Percentiles rank a stretch among this genome's conserved stretches.
Conservation (phyloP, 2,888 invertebrate species). For the Timema cristinae region DNA sequence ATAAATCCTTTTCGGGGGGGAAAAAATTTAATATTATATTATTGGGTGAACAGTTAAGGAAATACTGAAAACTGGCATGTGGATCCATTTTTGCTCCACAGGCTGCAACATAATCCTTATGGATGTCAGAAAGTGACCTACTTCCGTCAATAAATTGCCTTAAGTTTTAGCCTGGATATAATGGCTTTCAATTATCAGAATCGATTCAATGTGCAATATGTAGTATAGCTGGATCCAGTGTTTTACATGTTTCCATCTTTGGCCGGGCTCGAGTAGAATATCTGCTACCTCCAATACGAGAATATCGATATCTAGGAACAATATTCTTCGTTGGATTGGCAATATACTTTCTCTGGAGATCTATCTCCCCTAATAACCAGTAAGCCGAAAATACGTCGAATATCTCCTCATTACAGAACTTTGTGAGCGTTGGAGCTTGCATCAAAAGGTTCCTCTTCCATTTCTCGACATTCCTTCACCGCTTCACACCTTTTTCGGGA, state of each 20-base stretch:
- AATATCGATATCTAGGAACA: background rate
- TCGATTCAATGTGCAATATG: background rate
- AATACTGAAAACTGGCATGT: background rate
- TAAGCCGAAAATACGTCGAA: background rate
- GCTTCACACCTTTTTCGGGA: too few species aligned
- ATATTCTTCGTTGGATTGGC: background rate
- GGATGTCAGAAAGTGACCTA: constrained; percentile 5
- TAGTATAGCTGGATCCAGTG: constrained; percentile 4
- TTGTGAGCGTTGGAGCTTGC: too few species aligned
- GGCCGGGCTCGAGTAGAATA: background rate
- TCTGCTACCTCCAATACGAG: background rate
- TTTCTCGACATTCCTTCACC: too few species aligned
- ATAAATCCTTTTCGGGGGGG: background rate
- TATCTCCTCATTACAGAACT: too few species aligned
- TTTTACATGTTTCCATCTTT: background rate
- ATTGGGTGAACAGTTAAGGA: background rate
- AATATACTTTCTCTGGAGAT: background rate
- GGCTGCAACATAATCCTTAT: background rate
- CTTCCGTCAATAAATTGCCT: background rate
- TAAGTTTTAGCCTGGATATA: background rate
- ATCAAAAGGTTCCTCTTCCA: too few species aligned
- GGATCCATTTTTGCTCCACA: background rate
- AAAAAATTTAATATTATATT: background rate
- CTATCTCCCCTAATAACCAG: background rate
- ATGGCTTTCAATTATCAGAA: background rate